Conservation (phyloP, 2,888 invertebrate genomes). For the Polymixis lichenea region DNA sequence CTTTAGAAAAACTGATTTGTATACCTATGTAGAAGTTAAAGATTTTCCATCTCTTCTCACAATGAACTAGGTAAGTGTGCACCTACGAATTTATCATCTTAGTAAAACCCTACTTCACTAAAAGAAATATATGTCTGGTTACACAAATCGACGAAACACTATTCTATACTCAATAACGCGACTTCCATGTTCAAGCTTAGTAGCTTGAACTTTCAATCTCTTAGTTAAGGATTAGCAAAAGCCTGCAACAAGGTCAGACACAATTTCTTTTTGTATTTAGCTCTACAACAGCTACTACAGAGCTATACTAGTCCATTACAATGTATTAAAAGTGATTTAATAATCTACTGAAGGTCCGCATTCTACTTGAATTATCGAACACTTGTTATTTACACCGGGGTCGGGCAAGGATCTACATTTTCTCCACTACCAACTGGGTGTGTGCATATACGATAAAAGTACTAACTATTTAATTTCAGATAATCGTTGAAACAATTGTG, state of each 20-base stretch:
- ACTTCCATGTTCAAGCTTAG: no score
- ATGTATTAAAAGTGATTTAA: neutral
- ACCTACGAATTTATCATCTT: neutral
- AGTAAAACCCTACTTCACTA: neutral
- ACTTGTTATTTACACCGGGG: neutral
- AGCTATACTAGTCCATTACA: neutral
- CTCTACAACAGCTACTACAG: neutral
- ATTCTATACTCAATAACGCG: neutral
- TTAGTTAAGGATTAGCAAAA: neutral
- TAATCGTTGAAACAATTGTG: neutral
- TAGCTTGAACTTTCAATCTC: no score
- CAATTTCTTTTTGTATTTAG: neutral
- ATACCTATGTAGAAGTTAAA: neutral
- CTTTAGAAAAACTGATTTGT: constrained; percentile 8
- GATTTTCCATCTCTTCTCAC: neutral
- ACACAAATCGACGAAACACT: neutral
- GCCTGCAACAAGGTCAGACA: neutral
- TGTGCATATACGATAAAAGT: neutral
- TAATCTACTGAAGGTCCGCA: neutral
- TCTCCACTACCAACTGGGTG: neutral
- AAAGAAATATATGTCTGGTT: neutral
- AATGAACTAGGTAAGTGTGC: neutral
- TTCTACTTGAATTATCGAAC: neutral
- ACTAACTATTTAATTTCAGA: constrained; percentile 4
- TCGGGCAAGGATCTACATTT: constrained; percentile 28